phyloP scores from a whole-genome alignment of 2,113 vertebrate genomes.

The Collichthys lucidus region DNA sequence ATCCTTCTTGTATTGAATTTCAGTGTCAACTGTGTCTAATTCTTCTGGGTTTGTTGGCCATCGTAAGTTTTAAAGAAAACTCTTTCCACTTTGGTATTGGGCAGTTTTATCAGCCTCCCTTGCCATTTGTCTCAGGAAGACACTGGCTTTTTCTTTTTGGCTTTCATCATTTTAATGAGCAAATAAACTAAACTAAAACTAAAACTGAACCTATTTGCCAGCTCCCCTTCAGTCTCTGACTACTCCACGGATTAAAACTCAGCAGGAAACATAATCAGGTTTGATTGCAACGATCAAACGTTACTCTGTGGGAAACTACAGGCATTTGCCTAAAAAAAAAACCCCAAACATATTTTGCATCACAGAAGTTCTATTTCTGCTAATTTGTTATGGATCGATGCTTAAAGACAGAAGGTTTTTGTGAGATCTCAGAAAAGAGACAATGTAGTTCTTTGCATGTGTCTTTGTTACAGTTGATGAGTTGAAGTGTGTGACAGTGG shows the following conservation, averaged over 20 bases:
- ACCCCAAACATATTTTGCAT: not conserved
- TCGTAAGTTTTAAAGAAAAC: not conserved
- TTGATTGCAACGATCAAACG: slow-evolving; percentile 14
- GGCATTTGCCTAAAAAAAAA: not conserved
- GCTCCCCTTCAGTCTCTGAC: not conserved
- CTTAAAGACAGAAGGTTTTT: not conserved
- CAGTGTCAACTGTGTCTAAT: not conserved
- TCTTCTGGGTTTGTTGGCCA: not conserved
- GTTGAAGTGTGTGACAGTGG: not conserved
- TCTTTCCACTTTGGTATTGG: not conserved
- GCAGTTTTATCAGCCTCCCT: not conserved
- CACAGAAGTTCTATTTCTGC: slow-evolving; percentile 4
- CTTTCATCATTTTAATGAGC: slow-evolving; percentile 27
- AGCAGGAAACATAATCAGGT: slow-evolving; percentile 28
- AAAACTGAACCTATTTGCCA: not conserved
- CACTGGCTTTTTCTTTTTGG: not conserved
- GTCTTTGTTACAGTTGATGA: not conserved
- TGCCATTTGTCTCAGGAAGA: not conserved
- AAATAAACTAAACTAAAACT: slow-evolving; percentile 17
- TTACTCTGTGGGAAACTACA: not conserved
- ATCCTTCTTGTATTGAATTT: not conserved
- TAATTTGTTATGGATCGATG: not conserved
- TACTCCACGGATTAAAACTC: not conserved
- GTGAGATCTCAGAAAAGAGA: not conserved
- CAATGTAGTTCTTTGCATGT: not conserved